phyloP scores from a whole-genome alignment of 2,888 invertebrate species.

The Pasiphila rectangulata region DNA sequence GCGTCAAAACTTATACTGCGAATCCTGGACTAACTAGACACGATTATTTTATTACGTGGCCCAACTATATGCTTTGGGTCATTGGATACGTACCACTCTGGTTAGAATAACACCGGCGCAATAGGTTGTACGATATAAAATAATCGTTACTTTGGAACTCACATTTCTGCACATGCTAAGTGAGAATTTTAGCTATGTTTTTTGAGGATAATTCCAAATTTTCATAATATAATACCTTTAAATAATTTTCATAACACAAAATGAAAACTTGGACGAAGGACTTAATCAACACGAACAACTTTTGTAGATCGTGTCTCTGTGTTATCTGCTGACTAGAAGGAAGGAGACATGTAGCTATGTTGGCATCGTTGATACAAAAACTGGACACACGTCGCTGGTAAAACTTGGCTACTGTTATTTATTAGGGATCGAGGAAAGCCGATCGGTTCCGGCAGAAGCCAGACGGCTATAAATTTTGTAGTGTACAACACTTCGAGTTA shows the following conservation, averaged over 20 bases:
- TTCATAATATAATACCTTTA: too few relatives aligned
- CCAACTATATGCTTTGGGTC: constrained; percentile 43
- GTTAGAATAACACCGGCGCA: constrained; percentile 12
- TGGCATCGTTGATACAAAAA: constrained; percentile 38
- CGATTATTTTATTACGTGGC: constrained; percentile 67
- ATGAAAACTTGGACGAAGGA: too few relatives aligned
- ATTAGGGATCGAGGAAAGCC: constrained; percentile 63
- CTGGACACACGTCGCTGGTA: constrained; percentile 37
- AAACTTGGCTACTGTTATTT: constrained; percentile 61
- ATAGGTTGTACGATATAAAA: constrained; percentile 13
- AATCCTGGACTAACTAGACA: constrained; percentile 47
- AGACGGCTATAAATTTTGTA: constrained; percentile 57
- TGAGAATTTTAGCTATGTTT: too few relatives aligned
- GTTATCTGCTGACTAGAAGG: too few relatives aligned
- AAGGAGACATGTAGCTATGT: too few relatives aligned
- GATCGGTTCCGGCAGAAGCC: constrained; percentile 51
- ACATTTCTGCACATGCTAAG: too few relatives aligned
- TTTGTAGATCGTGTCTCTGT: too few relatives aligned
- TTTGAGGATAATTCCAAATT: too few relatives aligned
- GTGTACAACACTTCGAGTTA: constrained; percentile 55
- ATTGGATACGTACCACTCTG: constrained; percentile 25
- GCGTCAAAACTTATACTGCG: constrained; percentile 60
- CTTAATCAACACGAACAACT: too few relatives aligned
- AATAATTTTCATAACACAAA: too few relatives aligned
- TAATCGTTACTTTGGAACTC: constrained; percentile 19